phyloP scores from a whole-genome alignment of 2,113 vertebrate species.

The Ciconia maguari region DNA sequence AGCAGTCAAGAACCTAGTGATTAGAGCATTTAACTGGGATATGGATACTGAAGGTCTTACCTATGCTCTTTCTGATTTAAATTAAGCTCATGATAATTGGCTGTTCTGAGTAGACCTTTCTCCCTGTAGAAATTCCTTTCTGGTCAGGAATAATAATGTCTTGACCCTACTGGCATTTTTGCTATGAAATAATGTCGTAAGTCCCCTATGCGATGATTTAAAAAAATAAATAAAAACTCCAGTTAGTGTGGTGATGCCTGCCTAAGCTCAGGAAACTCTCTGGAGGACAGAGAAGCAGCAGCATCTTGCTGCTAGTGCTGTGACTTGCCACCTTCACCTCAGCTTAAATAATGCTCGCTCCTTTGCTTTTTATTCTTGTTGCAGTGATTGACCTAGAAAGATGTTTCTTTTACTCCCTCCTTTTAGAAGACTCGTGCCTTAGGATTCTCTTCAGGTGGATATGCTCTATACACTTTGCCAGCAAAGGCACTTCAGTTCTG shows the following conservation, averaged over 20 bases:
- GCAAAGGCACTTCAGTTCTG: background rate
- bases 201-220: fast-evolving
- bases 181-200: background rate
- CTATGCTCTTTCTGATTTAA: background rate
- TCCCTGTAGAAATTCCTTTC: background rate
- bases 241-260: background rate
- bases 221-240: background rate
- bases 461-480: background rate
- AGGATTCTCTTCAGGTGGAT: background rate
- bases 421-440: background rate
- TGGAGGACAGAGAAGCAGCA: background rate
- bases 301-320: background rate
- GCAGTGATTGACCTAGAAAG: background rate
- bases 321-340: background rate
- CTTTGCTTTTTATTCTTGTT: background rate
- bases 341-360: background rate
- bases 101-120: background rate
- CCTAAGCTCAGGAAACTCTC: background rate
- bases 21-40: background rate
- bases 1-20: background rate
- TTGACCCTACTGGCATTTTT: background rate
- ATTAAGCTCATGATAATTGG: background rate
- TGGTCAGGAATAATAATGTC: background rate
- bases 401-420: background rate
- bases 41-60: background rate